phyloP scores from a whole-genome alignment of 2,113 vertebrate species.

The Ictidomys tridecemlineatus region DNA sequence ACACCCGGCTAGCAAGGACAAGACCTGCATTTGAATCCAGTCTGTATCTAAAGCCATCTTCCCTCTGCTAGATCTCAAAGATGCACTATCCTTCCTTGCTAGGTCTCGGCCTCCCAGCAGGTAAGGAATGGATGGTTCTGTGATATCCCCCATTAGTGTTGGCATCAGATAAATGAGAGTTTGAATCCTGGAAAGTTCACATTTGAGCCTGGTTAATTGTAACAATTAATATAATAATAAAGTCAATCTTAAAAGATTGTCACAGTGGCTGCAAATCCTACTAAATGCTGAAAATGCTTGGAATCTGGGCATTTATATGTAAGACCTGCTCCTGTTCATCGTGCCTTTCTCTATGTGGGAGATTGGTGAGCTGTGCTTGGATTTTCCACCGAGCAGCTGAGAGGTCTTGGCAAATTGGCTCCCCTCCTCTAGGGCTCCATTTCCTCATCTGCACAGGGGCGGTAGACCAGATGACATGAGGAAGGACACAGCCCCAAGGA shows the following conservation, averaged over 20 bases:
- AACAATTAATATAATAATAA: background rate
- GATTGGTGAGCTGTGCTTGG: background rate
- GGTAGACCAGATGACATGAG: no score
- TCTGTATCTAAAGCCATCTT: background rate
- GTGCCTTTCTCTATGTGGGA: background rate
- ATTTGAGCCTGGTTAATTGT: background rate
- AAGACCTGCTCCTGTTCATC: background rate
- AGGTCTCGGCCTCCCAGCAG: fast-evolving
- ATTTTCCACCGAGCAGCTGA: background rate
- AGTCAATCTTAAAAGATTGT: background rate
- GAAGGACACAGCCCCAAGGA: background rate
- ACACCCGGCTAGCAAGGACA: background rate
- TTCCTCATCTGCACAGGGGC: background rate
- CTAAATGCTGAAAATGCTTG: background rate
- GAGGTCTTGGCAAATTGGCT: background rate
- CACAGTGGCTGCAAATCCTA: background rate
- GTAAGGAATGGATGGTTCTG: fast-evolving
- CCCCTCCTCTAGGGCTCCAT: background rate
- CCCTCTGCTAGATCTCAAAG: background rate
- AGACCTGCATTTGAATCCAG: background rate
- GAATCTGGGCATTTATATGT: background rate
- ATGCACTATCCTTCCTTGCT: fast-evolving
- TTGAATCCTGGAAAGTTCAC: background rate
- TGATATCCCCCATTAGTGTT: background rate
- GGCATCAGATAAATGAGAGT: background rate